A percentile compares a stretch with the other conserved stretches of the same genome.
phyloP scores from a whole-genome alignment of 2,888 invertebrate species.

The Proisotoma minuta region DNA sequence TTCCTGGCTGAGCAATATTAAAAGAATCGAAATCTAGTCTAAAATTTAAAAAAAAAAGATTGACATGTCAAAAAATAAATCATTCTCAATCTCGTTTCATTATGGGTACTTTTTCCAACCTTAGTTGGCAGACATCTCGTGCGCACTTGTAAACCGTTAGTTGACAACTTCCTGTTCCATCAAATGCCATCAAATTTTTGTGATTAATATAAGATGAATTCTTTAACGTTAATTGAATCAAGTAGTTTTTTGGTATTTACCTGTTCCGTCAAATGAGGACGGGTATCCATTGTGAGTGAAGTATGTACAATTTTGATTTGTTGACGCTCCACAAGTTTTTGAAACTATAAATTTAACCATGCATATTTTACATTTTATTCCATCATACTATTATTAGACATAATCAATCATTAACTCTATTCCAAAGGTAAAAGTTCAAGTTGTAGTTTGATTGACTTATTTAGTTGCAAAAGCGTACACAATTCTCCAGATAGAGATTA shows the following conservation, averaged over 20 bases:
- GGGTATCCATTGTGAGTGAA: conserved; percentile 82
- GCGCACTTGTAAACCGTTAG: conserved; percentile 71
- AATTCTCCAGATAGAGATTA: too few relatives aligned
- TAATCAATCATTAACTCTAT: not conserved
- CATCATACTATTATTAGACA: not conserved
- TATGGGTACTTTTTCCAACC: conserved; percentile 54
- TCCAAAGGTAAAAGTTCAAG: not conserved
- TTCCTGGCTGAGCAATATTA: conserved; percentile 69
- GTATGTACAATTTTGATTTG: conserved; percentile 75
- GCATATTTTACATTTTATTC: not conserved
- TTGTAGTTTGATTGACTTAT: not conserved
- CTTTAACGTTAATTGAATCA: too few relatives aligned
- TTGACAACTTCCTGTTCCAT: conserved; percentile 78
- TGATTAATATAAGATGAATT: too few relatives aligned
- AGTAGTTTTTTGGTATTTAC: too few relatives aligned
- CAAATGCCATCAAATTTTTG: conserved; percentile 50
- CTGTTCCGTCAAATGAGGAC: too few relatives aligned
- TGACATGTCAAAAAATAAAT: conserved; percentile 1
- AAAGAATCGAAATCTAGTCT: conserved; percentile 77
- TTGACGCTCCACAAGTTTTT: conserved; percentile 71
- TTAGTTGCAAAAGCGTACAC: too few relatives aligned
- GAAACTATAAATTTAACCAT: conserved; percentile 59
- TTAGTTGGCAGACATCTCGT: conserved; percentile 75
- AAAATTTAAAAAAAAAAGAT: conserved; percentile 31
- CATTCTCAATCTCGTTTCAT: not conserved